phyloP scores from a whole-genome alignment of 2,113 vertebrate species.

The Ochotona princeps region DNA sequence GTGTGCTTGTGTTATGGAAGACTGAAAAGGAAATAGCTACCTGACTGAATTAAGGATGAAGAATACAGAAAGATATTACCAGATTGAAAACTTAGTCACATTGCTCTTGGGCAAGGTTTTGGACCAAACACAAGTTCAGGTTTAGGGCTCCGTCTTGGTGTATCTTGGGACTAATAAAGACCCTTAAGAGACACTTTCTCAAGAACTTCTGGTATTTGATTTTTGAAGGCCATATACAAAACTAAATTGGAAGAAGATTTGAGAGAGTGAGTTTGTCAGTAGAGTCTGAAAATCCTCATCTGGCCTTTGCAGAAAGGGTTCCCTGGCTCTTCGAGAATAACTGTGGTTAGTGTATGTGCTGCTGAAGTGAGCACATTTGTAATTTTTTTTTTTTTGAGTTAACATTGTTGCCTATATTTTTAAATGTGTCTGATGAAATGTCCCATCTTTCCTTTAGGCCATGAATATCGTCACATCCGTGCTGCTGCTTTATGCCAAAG shows the following conservation, averaged over 20 bases:
- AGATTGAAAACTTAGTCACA: not conserved
- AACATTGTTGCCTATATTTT: not conserved
- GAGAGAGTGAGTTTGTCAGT: not conserved
- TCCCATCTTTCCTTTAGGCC: constrained; percentile 86
- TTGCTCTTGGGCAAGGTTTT: not conserved
- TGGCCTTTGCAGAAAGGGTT: not conserved
- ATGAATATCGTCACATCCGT: constrained; percentile 99
- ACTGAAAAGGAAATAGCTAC: constrained; percentile 38
- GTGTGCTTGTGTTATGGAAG: not conserved
- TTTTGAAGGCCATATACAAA: not conserved
- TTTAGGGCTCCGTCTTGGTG: not conserved
- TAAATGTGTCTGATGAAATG: not conserved
- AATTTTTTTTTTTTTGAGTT: not conserved
- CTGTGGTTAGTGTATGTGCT: not conserved
- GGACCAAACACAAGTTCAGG: not conserved
- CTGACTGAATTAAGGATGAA: constrained; percentile 10
- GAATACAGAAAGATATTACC: not conserved
- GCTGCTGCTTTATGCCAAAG: constrained; percentile 97
- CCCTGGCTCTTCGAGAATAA: not conserved
- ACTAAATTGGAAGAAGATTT: not conserved
- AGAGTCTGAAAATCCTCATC: not conserved
- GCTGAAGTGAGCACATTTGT: too few relatives aligned
- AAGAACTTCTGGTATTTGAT: not conserved
- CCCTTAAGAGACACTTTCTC: not conserved
- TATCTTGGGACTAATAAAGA: not conserved